A percentile compares a stretch with the other conserved stretches of the same genome.
phyloP scores from a whole-genome alignment of 2,888 invertebrate genomes.

The Trachelus tabidus region DNA sequence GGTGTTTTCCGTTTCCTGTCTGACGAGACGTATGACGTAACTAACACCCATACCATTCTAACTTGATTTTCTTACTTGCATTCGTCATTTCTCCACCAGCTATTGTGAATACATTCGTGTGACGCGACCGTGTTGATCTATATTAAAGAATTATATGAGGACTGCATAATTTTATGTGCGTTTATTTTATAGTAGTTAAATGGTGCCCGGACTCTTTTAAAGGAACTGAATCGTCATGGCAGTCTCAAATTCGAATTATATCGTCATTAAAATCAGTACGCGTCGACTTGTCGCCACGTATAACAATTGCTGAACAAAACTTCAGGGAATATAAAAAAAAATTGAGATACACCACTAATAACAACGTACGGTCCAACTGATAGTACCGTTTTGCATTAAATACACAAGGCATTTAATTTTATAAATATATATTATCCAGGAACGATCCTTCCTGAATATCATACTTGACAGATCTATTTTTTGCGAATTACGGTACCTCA shows the following conservation, averaged over 20 bases:
- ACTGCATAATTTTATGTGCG: conserved; percentile 4
- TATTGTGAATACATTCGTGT: conserved; percentile 24
- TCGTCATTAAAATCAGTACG: neutral
- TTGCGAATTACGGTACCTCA: neutral
- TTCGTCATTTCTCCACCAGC: conserved; percentile 25
- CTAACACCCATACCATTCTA: conserved; percentile 25
- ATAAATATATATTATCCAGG: neutral
- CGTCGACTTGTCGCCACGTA: neutral
- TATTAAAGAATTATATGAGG: conserved; percentile 22
- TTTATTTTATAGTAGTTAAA: neutral
- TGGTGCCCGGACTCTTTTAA: neutral
- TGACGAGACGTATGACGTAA: conserved; percentile 26
- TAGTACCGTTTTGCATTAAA: neutral
- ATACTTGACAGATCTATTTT: neutral
- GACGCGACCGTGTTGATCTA: conserved; percentile 28
- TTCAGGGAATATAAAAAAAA: neutral
- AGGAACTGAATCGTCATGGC: neutral
- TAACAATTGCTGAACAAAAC: neutral
- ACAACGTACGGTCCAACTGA: neutral
- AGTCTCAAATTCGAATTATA: neutral
- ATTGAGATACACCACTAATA: neutral
- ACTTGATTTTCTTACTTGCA: conserved; percentile 25
- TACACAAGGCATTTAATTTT: neutral
- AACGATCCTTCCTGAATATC: neutral
- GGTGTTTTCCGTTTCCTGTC: conserved; percentile 19